Conservation (phyloP, 2,113 vertebrate species). For the Verasper variegatus region DNA sequence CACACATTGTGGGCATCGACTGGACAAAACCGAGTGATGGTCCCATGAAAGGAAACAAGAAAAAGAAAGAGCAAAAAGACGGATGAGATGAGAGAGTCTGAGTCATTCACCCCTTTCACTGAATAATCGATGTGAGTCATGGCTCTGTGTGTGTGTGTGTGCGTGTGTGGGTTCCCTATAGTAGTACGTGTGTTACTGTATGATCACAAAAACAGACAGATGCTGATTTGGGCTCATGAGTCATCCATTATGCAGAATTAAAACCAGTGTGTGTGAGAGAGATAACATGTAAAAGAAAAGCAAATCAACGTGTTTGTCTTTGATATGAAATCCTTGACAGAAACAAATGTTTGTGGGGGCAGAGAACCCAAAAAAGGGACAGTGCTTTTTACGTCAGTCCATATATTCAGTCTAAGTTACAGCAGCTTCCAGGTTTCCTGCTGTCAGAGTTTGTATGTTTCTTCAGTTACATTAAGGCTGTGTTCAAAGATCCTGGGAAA, state of each 20-base stretch:
- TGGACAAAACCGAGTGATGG: too few relatives aligned
- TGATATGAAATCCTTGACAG: constrained; percentile 39
- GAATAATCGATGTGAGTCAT: constrained; percentile 55
- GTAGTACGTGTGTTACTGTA: constrained; percentile 16
- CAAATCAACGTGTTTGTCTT: constrained; percentile 36
- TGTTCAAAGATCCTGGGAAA: too few relatives aligned
- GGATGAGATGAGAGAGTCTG: constrained; percentile 18
- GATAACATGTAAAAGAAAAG: constrained; percentile 49
- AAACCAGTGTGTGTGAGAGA: constrained; percentile 21
- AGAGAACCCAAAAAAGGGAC: neutral
- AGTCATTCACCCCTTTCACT: constrained; percentile 54
- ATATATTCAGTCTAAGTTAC: neutral
- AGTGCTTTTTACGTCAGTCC: constrained; percentile 17
- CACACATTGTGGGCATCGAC: neutral
- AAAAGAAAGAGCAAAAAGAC: constrained; percentile 12
- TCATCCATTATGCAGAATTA: constrained; percentile 37
- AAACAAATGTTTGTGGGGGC: constrained; percentile 15
- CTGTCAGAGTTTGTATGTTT: constrained; percentile 11
- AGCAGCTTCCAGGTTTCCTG: neutral
- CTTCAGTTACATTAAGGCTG: neutral
- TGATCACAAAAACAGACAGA: neutral
- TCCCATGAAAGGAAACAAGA: neutral
- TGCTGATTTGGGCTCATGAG: constrained; percentile 28
- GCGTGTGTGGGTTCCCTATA: constrained; percentile 11
- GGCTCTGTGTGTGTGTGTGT: constrained; percentile 4